phyloP scores from a whole-genome alignment of 1,140 invertebrate genomes.

The Drosophila sproati region DNA sequence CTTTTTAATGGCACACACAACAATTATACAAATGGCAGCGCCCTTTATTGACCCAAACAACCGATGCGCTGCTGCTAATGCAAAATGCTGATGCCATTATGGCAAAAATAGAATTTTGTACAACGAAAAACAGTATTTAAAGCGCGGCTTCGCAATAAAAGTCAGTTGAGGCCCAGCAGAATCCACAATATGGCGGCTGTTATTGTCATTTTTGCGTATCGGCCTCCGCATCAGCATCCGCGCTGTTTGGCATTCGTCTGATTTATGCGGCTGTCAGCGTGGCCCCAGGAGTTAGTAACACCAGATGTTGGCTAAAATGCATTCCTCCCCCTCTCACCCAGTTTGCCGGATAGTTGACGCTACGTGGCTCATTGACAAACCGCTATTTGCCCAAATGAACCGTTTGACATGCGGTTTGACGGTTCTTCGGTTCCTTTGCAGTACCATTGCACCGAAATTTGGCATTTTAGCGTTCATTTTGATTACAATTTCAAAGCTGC shows the following conservation, averaged over 20 bases:
- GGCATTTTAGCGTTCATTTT: constrained; percentile 20
- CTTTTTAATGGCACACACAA: constrained; percentile 29
- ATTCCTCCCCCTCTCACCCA: background rate
- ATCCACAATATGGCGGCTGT: constrained; percentile 43
- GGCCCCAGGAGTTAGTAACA: constrained; percentile 14
- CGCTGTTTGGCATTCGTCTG: constrained; percentile 61
- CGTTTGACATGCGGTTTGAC: constrained; percentile 63
- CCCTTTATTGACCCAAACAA: background rate
- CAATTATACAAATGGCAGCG: constrained; percentile 48
- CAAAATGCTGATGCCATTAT: constrained; percentile 22
- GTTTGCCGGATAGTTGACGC: constrained; percentile 34
- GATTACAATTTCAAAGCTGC: constrained; percentile 34
- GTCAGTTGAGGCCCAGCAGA: constrained; percentile 32
- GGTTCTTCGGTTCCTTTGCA: constrained; percentile 10
- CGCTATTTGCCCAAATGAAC: constrained; percentile 75
- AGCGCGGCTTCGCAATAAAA: constrained; percentile 54
- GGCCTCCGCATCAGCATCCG: constrained; percentile 37
- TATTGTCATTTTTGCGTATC: constrained; percentile 28
- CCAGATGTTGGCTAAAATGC: constrained; percentile 16
- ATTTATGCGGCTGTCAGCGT: constrained; percentile 74
- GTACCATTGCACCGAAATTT: constrained; percentile 17
- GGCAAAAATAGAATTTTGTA: constrained; percentile 45
- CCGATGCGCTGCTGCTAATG: constrained; percentile 13
- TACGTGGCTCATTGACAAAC: constrained; percentile 71
- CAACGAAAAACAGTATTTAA: constrained; percentile 62